Evolutionary conservation across 2,888 invertebrate species (phyloP), one percentile per base, ranked within the genome.

Genomic region (Caenorhabditis sp.): DNA sequence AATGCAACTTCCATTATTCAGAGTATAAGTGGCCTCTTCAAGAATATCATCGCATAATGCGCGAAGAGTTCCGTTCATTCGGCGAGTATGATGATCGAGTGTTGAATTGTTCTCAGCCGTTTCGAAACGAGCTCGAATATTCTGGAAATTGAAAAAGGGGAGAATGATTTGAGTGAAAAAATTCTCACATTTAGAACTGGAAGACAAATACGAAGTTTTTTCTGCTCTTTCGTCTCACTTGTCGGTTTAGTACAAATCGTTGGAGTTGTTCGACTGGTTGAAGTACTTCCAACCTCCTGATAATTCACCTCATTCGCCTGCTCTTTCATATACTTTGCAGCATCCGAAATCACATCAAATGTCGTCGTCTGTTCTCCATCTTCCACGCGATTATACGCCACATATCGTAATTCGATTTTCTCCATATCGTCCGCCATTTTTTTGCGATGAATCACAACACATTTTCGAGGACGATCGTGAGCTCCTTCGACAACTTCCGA

Each of bases 341-440:
- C 71, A 53, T 71, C 63, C 27, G 60, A 55, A 27, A 71, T 63
- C n/a, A 19, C 27, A 17, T 59, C 23, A 12, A 10, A 21, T 0
- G 5, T 49, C 31, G 66, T 59, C 43, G 66, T 64, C 57, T 60
- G 63, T 0, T 53, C 27, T 19, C 64, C 71, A n/a, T 67, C 60
- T 21, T 67, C 68, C 4, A 72, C 19, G 0, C 55, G 58, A 14
- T 65, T 68, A 26, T 72, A 72, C 10, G 68, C 67, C 14, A 72
- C 72, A 51, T 72, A 72, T 26, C 72, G 64, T 24, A 72, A 24
- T 24, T 72, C 72, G 31, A 72, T 58, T 49, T 72, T 72, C 57
- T 72, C 72, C 23, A 72, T 26, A 53, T 51, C 62, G 5, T 65
- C 62, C 2, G 58, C 58, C 23, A 68, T 51, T 43, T 62, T 68